Evolutionary conservation across 30 jellyfish, hydroid and myxozoan genomes (phyloP).

Genomic region (Aurelia sp.): DNA sequence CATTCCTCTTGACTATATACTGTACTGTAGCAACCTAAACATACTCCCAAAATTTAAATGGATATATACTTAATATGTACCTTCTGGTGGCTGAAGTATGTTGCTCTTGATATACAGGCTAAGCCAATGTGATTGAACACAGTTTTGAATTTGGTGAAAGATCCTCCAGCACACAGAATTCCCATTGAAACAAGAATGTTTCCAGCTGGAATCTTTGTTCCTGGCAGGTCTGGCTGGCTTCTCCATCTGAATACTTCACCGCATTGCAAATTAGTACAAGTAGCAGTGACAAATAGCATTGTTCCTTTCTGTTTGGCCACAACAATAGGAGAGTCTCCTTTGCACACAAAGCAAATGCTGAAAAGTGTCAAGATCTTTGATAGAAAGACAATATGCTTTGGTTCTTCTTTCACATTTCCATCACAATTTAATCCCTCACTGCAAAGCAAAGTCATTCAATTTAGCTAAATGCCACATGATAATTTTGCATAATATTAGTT

Average conservation of each 20-base stretch:
- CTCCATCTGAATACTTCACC: constrained; percentile 33
- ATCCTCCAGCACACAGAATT: constrained; percentile 20
- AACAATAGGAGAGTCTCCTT: constrained; percentile 9
- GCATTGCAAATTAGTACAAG: constrained; percentile 10
- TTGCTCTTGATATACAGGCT: constrained; percentile 32
- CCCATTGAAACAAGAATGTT: constrained; percentile 30
- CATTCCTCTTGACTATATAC: too few relatives aligned
- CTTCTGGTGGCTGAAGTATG: constrained; percentile 47
- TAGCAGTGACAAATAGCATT: constrained; percentile 12
- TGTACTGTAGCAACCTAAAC: too few relatives aligned
- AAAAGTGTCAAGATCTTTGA: constrained; percentile 11
- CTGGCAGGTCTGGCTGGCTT: constrained; percentile 49
- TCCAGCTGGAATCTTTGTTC: constrained; percentile 48
- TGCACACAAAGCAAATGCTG: constrained; percentile 20
- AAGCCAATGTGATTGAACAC: constrained; percentile 29
- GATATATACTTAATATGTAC: too few relatives aligned
- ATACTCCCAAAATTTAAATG: too few relatives aligned
- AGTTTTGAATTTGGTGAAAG: constrained; percentile 12
- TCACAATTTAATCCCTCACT: constrained; percentile 1
- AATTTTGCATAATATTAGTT: too few relatives aligned
- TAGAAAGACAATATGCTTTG: constrained; percentile 22
- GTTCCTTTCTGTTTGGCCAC: constrained; percentile 13
- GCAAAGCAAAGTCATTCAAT: too few relatives aligned
- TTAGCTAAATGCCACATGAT: too few relatives aligned
- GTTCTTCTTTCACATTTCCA: neutral